These are phyloP conservation scores for Ormyrus thymus DNA, from an alignment of 2,888 invertebrate genomes.

Conservation along the genomic window DNA sequence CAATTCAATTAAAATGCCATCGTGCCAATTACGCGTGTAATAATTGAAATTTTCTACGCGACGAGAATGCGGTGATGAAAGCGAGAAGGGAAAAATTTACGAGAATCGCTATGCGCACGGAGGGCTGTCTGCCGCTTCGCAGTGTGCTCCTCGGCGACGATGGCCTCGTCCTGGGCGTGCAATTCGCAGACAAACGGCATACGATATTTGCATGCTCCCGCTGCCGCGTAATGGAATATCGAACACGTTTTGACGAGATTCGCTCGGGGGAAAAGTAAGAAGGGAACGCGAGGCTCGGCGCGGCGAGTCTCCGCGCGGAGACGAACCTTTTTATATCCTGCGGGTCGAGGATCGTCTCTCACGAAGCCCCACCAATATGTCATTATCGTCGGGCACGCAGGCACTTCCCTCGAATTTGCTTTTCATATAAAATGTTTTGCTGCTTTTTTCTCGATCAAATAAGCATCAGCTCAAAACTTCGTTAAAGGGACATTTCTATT, in stretches of 20 bases:
- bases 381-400: constrained; percentile 17
- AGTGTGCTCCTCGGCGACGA: constrained; percentile 8
- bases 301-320: not conserved
- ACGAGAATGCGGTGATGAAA: no score
- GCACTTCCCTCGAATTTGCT: not conserved
- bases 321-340: not conserved
- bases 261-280: constrained; percentile 19
- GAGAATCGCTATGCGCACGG: no score
- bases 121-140: not conserved
- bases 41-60: no score
- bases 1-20: no score
- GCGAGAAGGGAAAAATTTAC: no score
- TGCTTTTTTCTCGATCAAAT: constrained; percentile 22
- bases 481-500: not conserved
- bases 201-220: constrained; percentile 52
- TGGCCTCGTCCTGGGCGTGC: constrained; percentile 14
- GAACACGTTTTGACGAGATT: constrained; percentile 48
- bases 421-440: constrained; percentile 7
- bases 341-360: not conserved
- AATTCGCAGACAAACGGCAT: constrained; percentile 49
- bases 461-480: constrained; percentile 9
- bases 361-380: constrained; percentile 25
- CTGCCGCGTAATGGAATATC: constrained; percentile 59
- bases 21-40: no score
- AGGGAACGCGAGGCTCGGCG: constrained; percentile 7